phyloP scores from a whole-genome alignment of 2,888 invertebrate genomes.

The Trachelus tabidus region DNA sequence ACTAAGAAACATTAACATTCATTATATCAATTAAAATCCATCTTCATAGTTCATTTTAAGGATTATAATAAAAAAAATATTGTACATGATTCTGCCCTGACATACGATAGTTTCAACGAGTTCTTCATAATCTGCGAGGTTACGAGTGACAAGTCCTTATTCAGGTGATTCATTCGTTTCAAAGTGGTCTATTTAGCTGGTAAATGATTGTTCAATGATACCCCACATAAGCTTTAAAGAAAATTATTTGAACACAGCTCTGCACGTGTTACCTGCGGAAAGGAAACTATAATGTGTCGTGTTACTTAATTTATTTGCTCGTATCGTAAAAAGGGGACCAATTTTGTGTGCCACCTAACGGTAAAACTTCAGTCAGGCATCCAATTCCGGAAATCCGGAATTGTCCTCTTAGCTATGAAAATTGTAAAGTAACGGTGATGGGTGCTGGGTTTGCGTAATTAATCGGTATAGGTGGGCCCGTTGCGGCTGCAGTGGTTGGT shows the following conservation, averaged over 20 bases:
- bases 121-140: neutral
- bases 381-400: neutral
- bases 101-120: neutral
- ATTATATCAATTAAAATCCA: neutral
- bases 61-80: neutral
- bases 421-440: constrained; percentile 18
- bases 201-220: neutral
- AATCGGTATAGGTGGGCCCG: constrained; percentile 50
- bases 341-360: neutral
- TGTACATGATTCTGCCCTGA: neutral
- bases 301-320: neutral
- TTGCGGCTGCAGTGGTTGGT: constrained; percentile 65
- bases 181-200: neutral
- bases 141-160: neutral
- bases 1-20: neutral
- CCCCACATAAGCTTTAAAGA: neutral
- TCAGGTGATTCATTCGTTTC: neutral
- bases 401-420: neutral
- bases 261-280: neutral
- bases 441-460: constrained; percentile 43
- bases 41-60: neutral
- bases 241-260: neutral
- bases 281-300: neutral
- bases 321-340: neutral
- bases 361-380: neutral